Conservation (phyloP, 1,140 invertebrate species). For the Lepidurus apus region DNA sequence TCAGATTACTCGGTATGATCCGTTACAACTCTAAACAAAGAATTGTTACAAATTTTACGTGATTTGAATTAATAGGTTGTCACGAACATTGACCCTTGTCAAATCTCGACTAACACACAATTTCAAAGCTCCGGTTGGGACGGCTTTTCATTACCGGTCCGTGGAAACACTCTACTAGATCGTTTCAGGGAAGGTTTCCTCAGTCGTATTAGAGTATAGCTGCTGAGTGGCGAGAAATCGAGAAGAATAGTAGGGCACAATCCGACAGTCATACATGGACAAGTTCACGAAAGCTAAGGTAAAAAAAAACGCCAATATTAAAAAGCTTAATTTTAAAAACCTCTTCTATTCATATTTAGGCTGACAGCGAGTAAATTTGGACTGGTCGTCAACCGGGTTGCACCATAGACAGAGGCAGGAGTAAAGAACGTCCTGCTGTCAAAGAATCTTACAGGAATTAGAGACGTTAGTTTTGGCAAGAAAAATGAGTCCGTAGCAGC, state of each 20-base stretch:
- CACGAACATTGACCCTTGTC: background rate
- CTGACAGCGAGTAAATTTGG: constrained; percentile 26
- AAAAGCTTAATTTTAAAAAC: background rate
- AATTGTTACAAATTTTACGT: background rate
- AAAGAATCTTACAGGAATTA: background rate
- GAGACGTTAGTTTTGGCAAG: background rate
- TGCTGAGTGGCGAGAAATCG: constrained; percentile 31
- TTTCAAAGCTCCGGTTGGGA: background rate
- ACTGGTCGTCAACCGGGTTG: constrained; percentile 10
- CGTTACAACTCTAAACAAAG: background rate
- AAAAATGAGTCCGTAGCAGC: constrained; percentile 23
- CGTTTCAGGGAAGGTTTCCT: background rate
- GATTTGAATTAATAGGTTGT: background rate
- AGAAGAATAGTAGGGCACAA: constrained; percentile 21
- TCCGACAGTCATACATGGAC: background rate
- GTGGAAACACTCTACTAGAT: background rate
- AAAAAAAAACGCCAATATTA: background rate
- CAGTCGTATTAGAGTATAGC: background rate
- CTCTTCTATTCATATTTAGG: background rate
- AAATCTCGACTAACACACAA: background rate
- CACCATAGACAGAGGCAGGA: background rate
- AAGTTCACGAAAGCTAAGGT: background rate
- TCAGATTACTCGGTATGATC: background rate
- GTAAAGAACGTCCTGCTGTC: constrained; percentile 17
- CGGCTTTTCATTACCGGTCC: background rate